Evolutionary conservation across 2,888 invertebrate species (phyloP).

Genomic region (Sisyra nigra): DNA sequence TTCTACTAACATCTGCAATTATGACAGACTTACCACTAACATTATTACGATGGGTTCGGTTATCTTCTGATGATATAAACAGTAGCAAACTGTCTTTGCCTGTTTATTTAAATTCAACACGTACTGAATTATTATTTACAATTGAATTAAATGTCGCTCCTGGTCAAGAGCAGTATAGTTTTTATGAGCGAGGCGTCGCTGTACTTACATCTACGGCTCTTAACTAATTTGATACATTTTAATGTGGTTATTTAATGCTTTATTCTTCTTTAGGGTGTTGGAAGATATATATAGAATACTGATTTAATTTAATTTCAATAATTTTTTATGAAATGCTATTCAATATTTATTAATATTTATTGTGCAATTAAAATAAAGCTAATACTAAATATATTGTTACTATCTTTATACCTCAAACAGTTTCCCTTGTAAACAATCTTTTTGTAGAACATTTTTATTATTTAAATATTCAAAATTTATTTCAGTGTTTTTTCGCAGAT

Average conservation of each 20-base stretch:
- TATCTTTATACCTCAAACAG: too few species aligned
- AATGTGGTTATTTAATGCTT: too few species aligned
- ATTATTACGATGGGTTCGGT: constrained; percentile 67
- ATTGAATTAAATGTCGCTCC: constrained; percentile 85
- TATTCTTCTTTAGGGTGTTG: too few species aligned
- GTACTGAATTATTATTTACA: constrained; percentile 88
- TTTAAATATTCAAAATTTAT: neutral
- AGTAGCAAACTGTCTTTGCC: constrained; percentile 69
- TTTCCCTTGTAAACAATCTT: neutral
- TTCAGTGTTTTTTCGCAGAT: too few species aligned
- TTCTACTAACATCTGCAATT: constrained; percentile 84
- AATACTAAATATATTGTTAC: too few species aligned
- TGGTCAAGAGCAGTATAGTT: constrained; percentile 84
- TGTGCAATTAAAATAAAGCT: too few species aligned
- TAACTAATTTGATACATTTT: constrained; percentile 39
- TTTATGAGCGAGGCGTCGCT: constrained; percentile 97
- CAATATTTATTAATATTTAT: too few species aligned
- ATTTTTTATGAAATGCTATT: too few species aligned
- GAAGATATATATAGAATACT: too few species aligned
- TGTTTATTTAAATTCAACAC: constrained; percentile 92
- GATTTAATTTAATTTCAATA: too few species aligned
- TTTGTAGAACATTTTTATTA: neutral
- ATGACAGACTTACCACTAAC: constrained; percentile 87
- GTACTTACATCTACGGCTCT: constrained; percentile 84
- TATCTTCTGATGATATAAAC: constrained; percentile 24